Base-by-base conservation (phyloP, 2,113 vertebrate genomes). In the Acanthisitta chloris region DNA sequence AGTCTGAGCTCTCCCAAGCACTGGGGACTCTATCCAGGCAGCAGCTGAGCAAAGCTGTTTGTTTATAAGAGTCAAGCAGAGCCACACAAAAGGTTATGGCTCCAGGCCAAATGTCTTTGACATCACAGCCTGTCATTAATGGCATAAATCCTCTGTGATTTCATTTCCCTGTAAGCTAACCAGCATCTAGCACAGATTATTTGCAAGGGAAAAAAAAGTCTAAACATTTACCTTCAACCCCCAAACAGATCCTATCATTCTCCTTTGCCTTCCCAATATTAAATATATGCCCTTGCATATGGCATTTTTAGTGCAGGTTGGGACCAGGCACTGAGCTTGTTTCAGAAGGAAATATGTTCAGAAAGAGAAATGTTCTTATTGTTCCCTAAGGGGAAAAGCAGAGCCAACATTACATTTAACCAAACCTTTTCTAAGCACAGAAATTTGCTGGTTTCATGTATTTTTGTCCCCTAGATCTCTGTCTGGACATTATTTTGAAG, bases 31-130 rank as follows among this genome's bases (percentile, higher is more conserved):
- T 77, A 31, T 29, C 62, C 78, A 51, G 81, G 93, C 93, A 92
- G 86, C 91, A 85, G 92, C 88, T 42, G 79, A 94, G 61, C 25
- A 1, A 73, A 36, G 42, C 84, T 96, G 83, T 96, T 96, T 96
- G 88, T 96, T 96, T 97, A 87, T 93, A 87, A 43, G 78, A 95
- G 38, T 65, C 94, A 66, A 14, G 52, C 81, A 89, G 89, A 94
- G 74, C 74, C 62, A 82, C 87, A 95, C 94, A 95, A 96, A 96
- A 97, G 95, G 93, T 96, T 97, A 93, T 97, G 95, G 95, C 94
- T 49, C 51, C 9, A 16, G 90, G 91, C 95, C 94, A 96, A 94
- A 67, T 20, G 91, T 88, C 95, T 96, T 94, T 97, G 95, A 96
- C 95, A 96, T 96, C 95, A 96, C 4, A 93, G 94, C 91, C 94